Evolutionary conservation across 2,888 invertebrate species (phyloP).

Genomic region (Hyposoter didymator): DNA sequence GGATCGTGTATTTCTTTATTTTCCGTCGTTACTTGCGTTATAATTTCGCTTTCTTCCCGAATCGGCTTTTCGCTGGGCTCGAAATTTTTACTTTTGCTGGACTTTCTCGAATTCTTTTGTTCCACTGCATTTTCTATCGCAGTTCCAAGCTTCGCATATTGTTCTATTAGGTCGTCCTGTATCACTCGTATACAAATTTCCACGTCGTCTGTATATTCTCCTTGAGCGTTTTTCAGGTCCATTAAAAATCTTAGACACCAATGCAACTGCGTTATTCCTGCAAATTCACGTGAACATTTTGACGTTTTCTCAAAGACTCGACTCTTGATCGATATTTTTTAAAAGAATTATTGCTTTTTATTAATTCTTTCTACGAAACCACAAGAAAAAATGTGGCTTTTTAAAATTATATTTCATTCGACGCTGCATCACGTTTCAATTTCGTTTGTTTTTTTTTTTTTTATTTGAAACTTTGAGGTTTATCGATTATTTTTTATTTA

Average conservation of each 20-base stretch:
- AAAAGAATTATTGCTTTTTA: no score
- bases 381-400: not conserved
- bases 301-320: not conserved
- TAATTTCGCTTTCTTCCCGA: not conserved
- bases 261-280: conserved; percentile 83
- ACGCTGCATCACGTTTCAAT: not conserved
- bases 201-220: conserved; percentile 81
- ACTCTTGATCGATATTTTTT: not conserved
- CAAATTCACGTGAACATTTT: not conserved
- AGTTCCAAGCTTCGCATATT: conserved; percentile 78
- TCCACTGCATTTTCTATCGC: conserved; percentile 48
- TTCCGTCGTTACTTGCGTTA: not conserved
- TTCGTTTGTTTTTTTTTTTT: not conserved
- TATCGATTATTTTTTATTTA: not conserved
- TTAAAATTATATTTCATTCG: not conserved
- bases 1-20: not conserved
- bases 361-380: not conserved
- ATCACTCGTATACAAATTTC: conserved; percentile 81
- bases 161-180: conserved; percentile 81
- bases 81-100: not conserved
- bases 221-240: conserved; percentile 79
- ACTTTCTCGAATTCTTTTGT: not conserved
- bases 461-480: not conserved
- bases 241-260: conserved; percentile 83
- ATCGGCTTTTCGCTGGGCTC: not conserved